Percentiles rank a stretch among this genome's conserved stretches.
Evolutionary conservation across 2,888 invertebrate genomes (phyloP).

Genomic region (Meloe dianella): DNA sequence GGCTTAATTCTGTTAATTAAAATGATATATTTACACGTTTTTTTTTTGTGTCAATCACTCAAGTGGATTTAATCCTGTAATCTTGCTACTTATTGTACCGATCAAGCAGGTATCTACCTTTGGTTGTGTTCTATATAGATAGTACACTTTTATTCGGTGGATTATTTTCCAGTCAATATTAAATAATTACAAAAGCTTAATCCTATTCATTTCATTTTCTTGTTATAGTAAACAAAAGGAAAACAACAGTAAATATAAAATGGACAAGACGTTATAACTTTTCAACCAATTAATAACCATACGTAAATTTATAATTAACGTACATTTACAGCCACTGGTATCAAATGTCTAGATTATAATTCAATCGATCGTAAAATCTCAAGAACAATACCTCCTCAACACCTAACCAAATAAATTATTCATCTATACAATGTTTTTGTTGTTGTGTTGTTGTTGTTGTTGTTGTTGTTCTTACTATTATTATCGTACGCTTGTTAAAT

Average conservation of each 20-base stretch:
- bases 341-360: not conserved
- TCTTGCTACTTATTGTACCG: too few species aligned
- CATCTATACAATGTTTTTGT: not conserved
- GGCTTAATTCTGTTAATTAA: too few species aligned
- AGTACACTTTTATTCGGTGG: too few species aligned
- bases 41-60: too few species aligned
- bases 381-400: conserved; percentile 10
- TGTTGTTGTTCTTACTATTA: not conserved
- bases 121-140: too few species aligned
- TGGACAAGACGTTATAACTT: not conserved
- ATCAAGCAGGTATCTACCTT: too few species aligned
- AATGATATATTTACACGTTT: too few species aligned
- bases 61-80: too few species aligned
- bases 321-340: conserved; percentile 5
- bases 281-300: conserved; percentile 1
- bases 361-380: conserved; percentile 4
- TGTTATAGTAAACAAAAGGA: not conserved
- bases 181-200: too few species aligned
- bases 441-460: not conserved
- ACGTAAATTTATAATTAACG: conserved; percentile 1
- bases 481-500: not conserved
- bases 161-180: too few species aligned
- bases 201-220: not conserved
- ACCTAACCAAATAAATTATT: conserved; percentile 5
- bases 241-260: not conserved